These are phyloP conservation scores for Clivina fossor DNA, from an alignment of 2,888 invertebrate species.

Conservation along the genomic window DNA sequence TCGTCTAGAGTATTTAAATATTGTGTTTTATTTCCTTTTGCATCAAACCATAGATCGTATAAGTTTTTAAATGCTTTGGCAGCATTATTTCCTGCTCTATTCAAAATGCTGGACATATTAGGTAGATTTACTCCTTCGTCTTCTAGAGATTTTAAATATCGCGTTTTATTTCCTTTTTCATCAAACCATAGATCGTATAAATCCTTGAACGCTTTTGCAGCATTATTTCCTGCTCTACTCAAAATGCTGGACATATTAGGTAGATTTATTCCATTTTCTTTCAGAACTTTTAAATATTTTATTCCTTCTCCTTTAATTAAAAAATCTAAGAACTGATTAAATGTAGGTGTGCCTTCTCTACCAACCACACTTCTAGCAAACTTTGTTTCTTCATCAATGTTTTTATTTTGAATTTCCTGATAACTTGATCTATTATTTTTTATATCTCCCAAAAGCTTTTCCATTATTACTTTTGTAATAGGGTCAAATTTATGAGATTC, in stretches of 20 bases:
- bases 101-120: slow-evolving; percentile 35
- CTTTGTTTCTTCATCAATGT: slow-evolving; percentile 42
- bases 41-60: too few relatives aligned
- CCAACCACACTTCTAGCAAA: slow-evolving; percentile 46
- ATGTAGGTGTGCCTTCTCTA: slow-evolving; percentile 44
- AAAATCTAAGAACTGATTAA: slow-evolving; percentile 37
- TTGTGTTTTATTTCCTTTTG: too few relatives aligned
- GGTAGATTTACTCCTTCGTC: slow-evolving; percentile 9
- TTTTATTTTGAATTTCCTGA: too few relatives aligned
- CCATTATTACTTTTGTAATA: too few relatives aligned
- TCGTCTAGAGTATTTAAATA: too few relatives aligned
- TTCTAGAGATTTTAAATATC: too few relatives aligned
- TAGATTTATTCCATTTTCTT: slow-evolving; percentile 16
- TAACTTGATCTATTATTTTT: too few relatives aligned
- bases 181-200: slow-evolving; percentile 18
- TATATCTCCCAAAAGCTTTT: too few relatives aligned
- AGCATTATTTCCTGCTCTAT: too few relatives aligned
- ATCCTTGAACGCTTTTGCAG: too few relatives aligned
- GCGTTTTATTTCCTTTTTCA: slow-evolving; percentile 12
- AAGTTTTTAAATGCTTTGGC: slow-evolving; percentile 38
- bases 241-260: slow-evolving; percentile 12
- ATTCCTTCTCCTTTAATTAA: slow-evolving; percentile 26
- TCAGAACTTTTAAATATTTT: slow-evolving; percentile 28
- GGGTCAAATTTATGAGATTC: too few relatives aligned
- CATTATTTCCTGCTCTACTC: slow-evolving; percentile 1